Percentiles rank a stretch among this genome's conserved stretches.
Evolutionary conservation across 2,888 invertebrate species (phyloP).

Genomic region (Acleris laterana): DNA sequence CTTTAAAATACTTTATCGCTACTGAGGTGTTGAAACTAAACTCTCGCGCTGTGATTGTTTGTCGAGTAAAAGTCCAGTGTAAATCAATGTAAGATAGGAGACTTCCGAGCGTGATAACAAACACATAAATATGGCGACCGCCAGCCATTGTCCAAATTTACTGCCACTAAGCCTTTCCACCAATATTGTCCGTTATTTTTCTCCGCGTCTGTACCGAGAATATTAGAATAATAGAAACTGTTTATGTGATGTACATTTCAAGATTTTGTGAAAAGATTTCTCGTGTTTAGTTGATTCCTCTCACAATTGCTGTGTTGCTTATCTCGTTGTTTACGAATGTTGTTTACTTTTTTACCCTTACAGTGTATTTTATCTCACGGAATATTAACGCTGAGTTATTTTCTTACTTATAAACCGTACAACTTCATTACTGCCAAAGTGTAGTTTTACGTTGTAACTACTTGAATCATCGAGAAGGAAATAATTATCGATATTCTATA

Average conservation of each 20-base stretch:
- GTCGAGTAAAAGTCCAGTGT: slow-evolving; percentile 60
- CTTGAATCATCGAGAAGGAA: slow-evolving; percentile 55
- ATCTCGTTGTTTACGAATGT: slow-evolving; percentile 26
- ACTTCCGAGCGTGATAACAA: slow-evolving; percentile 75
- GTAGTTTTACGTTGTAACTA: slow-evolving; percentile 42
- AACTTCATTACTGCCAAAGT: slow-evolving; percentile 30
- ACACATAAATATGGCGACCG: slow-evolving; percentile 75
- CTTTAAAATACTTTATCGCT: slow-evolving; percentile 35
- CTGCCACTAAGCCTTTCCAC: slow-evolving; percentile 59
- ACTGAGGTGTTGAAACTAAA: slow-evolving; percentile 63
- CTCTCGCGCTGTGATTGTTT: slow-evolving; percentile 68
- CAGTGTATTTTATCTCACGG: slow-evolving; percentile 22
- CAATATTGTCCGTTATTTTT: slow-evolving; percentile 58
- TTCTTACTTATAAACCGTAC: slow-evolving; percentile 16
- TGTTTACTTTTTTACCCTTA: slow-evolving; percentile 22
- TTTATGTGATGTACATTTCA: slow-evolving; percentile 32
- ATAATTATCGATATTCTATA: slow-evolving; percentile 68
- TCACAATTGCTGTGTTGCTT: slow-evolving; percentile 13
- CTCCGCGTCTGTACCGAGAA: slow-evolving; percentile 42
- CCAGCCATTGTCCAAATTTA: slow-evolving; percentile 73
- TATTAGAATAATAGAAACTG: slow-evolving; percentile 36
- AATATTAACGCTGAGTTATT: slow-evolving; percentile 4
- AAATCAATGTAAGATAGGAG: slow-evolving; percentile 72
- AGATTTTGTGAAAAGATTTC: slow-evolving; percentile 34
- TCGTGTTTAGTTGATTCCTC: slow-evolving; percentile 32